Conservation (phyloP, 2,797 vertebrate species). For the Ctenopoma multispine region DNA sequence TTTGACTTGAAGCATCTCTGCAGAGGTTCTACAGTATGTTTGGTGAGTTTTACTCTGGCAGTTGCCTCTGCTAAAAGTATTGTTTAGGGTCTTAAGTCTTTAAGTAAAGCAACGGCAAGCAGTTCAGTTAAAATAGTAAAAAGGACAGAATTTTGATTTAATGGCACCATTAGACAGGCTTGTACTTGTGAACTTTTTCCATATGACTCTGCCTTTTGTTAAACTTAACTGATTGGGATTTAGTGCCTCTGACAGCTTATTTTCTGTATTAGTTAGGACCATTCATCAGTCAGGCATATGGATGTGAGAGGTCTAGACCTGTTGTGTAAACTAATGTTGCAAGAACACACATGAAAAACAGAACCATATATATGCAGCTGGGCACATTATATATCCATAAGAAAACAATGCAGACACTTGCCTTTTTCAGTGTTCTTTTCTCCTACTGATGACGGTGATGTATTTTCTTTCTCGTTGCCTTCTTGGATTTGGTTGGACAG, state of each 20-base stretch:
- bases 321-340: constrained; percentile 3
- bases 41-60: not conserved
- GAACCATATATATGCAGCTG: not conserved
- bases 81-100: constrained; percentile 17
- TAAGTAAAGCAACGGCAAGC: constrained; percentile 22
- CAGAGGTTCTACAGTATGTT: not conserved
- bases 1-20: constrained; percentile 1
- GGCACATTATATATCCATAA: not conserved
- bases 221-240: constrained; percentile 44
- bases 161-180: constrained; percentile 28
- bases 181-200: constrained; percentile 26
- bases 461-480: constrained; percentile 26
- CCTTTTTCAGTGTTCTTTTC: constrained; percentile 46
- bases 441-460: not conserved
- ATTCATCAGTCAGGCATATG: constrained; percentile 18
- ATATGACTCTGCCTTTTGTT: not conserved
- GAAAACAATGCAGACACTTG: constrained; percentile 19
- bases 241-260: constrained; percentile 20
- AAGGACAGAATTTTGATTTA: constrained; percentile 33
- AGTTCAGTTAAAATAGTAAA: constrained; percentile 33
- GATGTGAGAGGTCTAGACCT: constrained; percentile 24
- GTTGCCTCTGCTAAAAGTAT: not conserved
- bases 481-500: not conserved
- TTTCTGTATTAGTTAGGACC: constrained; percentile 5
- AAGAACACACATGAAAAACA: not conserved